Evolutionary conservation across 1,140 invertebrate species (phyloP).

Genomic region (Apolygus lucorum): DNA sequence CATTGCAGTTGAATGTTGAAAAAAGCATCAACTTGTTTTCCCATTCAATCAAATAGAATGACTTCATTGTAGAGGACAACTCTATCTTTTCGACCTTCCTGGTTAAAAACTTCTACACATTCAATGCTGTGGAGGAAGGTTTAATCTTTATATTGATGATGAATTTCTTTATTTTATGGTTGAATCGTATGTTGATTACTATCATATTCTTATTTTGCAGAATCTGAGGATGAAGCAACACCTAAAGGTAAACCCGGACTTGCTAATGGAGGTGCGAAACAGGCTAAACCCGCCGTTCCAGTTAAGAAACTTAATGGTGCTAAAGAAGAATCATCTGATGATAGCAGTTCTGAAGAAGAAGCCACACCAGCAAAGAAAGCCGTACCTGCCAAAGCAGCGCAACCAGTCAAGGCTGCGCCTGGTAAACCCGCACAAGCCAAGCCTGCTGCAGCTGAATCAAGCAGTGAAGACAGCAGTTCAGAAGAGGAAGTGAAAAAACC

Average conservation of each 20-base stretch:
- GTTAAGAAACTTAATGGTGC: background rate
- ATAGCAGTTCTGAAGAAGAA: slow-evolving; percentile 27
- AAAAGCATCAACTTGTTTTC: no score
- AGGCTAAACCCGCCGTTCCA: background rate
- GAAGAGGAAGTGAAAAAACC: slow-evolving; percentile 32
- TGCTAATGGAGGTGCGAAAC: background rate
- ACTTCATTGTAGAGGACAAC: no score
- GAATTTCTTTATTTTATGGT: background rate
- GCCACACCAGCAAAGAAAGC: slow-evolving; percentile 24
- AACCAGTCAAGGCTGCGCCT: slow-evolving; percentile 22
- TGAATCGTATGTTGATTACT: background rate
- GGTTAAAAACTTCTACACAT: no score
- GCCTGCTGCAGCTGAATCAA: slow-evolving; percentile 25
- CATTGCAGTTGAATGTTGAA: no score
- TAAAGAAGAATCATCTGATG: background rate
- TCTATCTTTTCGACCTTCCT: no score
- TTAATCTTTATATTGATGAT: background rate
- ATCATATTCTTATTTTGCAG: background rate
- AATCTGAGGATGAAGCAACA: slow-evolving; percentile 7
- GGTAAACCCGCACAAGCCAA: slow-evolving; percentile 30
- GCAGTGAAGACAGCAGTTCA: slow-evolving; percentile 16
- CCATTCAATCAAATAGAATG: no score
- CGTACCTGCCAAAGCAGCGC: slow-evolving; percentile 23
- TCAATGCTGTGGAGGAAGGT: background rate
- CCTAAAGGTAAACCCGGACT: background rate